A percentile compares a stretch with the other conserved stretches of the same genome.
phyloP scores from a whole-genome alignment of 2,888 invertebrate genomes.

The Leptogaster cylindrica region DNA sequence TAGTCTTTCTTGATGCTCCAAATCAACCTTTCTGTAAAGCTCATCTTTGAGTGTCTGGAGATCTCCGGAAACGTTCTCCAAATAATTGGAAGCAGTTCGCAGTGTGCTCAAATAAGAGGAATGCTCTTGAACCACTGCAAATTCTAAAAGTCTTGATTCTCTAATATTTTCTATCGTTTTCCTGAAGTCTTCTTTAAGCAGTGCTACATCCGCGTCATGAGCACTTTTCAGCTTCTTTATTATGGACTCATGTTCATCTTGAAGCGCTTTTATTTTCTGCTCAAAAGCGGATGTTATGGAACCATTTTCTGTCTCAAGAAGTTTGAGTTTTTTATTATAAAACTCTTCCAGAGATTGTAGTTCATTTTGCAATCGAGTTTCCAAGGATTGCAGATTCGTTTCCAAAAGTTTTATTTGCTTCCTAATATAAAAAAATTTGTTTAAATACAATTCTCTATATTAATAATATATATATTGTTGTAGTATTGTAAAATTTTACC shows the following conservation, averaged over 20 bases:
- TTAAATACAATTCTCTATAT: neutral
- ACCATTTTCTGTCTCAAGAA: constrained; percentile 51
- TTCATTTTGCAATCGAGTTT: constrained; percentile 56
- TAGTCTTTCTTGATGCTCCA: constrained; percentile 54
- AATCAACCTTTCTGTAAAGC: constrained; percentile 54
- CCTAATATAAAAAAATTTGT: constrained; percentile 48
- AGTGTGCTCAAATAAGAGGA: constrained; percentile 58
- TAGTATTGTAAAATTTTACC: constrained; percentile 50
- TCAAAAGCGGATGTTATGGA: constrained; percentile 52
- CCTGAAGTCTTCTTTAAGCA: constrained; percentile 53
- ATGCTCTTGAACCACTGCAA: constrained; percentile 58
- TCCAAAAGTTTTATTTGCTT: constrained; percentile 59
- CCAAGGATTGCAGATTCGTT: constrained; percentile 55
- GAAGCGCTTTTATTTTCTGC: constrained; percentile 51
- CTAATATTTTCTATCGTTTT: constrained; percentile 57
- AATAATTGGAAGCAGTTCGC: constrained; percentile 56
- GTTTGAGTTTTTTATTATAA: constrained; percentile 54
- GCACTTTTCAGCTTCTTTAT: constrained; percentile 54
- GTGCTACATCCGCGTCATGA: constrained; percentile 56
- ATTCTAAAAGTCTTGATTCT: constrained; percentile 59
- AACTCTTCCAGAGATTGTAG: constrained; percentile 53
- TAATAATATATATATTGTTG: neutral
- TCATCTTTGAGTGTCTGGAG: constrained; percentile 56
- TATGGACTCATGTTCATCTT: constrained; percentile 56
- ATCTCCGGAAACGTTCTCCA: constrained; percentile 54